These are phyloP conservation scores for Thysanoteuthis rhombus DNA, from an alignment of 2,888 invertebrate genomes.

Conservation along the genomic window DNA sequence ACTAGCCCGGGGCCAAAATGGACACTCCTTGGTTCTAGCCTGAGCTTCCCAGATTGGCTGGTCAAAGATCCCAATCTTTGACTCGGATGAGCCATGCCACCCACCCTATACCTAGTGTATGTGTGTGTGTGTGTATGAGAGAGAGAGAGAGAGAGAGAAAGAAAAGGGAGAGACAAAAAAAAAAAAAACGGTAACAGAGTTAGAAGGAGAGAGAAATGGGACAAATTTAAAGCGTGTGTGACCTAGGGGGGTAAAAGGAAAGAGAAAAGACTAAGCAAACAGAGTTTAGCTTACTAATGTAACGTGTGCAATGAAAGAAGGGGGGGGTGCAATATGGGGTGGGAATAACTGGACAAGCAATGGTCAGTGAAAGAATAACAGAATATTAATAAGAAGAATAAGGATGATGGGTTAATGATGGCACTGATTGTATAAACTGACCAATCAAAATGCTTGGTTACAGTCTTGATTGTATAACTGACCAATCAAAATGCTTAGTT, in stretches of 20 bases:
- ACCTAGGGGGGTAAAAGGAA: not conserved
- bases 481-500: not conserved
- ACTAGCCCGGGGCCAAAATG: not conserved
- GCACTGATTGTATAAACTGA: not conserved
- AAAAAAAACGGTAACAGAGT: no score
- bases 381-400: not conserved
- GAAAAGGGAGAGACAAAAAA: not conserved
- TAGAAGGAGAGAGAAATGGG: no score
- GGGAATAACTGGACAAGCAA: not conserved
- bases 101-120: not conserved
- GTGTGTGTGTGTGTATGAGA: no score
- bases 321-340: not conserved
- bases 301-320: not conserved
- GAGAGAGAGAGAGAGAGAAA: not conserved
- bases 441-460: not conserved
- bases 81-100: not conserved
- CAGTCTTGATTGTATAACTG: not conserved
- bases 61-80: not conserved
- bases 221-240: not conserved
- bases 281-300: not conserved
- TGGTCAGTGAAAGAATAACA: not conserved
- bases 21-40: constrained; percentile 12
- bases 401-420: not conserved
- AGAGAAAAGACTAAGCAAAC: not conserved
- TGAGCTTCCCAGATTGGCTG: not conserved